A percentile compares a stretch with the other conserved stretches of the same genome.
These are phyloP conservation scores for Zophobas morio DNA, from an alignment of 1,140 invertebrate species.

Conservation along the genomic window DNA sequence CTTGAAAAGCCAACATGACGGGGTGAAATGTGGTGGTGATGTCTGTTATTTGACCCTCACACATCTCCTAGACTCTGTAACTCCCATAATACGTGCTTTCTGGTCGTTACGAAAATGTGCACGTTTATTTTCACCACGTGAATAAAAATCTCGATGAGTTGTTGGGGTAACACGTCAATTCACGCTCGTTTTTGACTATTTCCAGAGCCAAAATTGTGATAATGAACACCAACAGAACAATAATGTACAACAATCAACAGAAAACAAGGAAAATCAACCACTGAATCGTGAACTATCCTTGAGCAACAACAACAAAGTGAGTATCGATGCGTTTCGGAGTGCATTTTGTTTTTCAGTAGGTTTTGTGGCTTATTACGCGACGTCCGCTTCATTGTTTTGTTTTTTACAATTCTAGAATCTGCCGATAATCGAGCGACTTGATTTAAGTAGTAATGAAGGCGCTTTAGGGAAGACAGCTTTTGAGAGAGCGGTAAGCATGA, in stretches of 20 bases:
- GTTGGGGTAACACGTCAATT: constrained; percentile 3
- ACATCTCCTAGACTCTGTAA: constrained; percentile 48
- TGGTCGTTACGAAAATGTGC: constrained; percentile 33
- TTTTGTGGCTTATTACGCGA: constrained; percentile 24
- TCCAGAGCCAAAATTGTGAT: constrained; percentile 40
- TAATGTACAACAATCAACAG: constrained; percentile 44
- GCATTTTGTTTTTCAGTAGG: constrained; percentile 18
- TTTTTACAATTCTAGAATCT: constrained; percentile 56
- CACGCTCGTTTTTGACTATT: constrained; percentile 11
- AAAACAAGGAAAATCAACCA: constrained; percentile 44
- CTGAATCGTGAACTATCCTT: constrained; percentile 11
- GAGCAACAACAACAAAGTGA: constrained; percentile 32
- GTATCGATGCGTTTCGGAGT: constrained; percentile 17
- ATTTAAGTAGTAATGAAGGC: constrained; percentile 62
- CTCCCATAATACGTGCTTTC: constrained; percentile 19
- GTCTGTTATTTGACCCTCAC: constrained; percentile 51
- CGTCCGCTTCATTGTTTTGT: constrained; percentile 18
- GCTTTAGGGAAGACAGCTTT: constrained; percentile 59
- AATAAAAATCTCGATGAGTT: background rate
- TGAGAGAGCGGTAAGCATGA: constrained; percentile 64
- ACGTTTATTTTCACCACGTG: background rate
- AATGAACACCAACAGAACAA: constrained; percentile 48
- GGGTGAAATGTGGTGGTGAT: constrained; percentile 52
- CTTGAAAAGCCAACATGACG: constrained; percentile 51
- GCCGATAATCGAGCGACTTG: constrained; percentile 60